Base-by-base conservation (phyloP, 2,113 vertebrate genomes). In the Promerops cafer region DNA sequence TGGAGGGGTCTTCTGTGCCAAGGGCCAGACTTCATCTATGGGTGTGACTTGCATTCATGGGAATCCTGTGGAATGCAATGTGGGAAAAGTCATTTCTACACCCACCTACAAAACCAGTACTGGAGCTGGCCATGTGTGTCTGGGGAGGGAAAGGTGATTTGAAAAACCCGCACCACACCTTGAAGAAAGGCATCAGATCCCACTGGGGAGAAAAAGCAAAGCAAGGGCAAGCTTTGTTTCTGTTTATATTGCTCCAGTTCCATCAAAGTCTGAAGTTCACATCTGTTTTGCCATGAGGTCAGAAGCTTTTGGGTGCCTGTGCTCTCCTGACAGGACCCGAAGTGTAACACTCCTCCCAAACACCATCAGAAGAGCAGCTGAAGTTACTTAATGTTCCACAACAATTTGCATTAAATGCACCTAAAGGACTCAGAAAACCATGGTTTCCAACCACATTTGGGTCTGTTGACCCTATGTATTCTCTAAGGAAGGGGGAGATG, bases 391-490 rank as follows among this genome's bases (percentile, higher is more conserved):
- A 16, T 28, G 44, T 70, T 70, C 11, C 13, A 28, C 20, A 23
- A 39, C 2, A 40, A 18, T n/a, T 45, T 54, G 33, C 6, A 11
- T 35, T 64, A 65, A 81, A 45, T 2, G 8, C 28, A 27, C 44
- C 39, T 23, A 1, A 59, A 54, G 24, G 21, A 65, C 22, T 9
- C 13, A 61, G 57, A n/a, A 81, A 39, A 2, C 15, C 6, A 2
- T 0, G 22, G 20, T 20, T 85, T 35, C 27, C 44, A 76, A 0
- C 16, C 18, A 11, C 0, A 0, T 8, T 30, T 52, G 53, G 9
- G 16, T 24, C 45, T 39, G 3, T 17, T 44, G n/a, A 4, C 5
- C 14, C 39, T 1, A 0, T 24, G 0, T 9, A 2, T 71, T 42
- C 59, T 54, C 19, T 22, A 2, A 4, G 68, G 49, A 59, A 33